Conservation (phyloP, 2,113 vertebrate genomes). For the Siniperca chuatsi region DNA sequence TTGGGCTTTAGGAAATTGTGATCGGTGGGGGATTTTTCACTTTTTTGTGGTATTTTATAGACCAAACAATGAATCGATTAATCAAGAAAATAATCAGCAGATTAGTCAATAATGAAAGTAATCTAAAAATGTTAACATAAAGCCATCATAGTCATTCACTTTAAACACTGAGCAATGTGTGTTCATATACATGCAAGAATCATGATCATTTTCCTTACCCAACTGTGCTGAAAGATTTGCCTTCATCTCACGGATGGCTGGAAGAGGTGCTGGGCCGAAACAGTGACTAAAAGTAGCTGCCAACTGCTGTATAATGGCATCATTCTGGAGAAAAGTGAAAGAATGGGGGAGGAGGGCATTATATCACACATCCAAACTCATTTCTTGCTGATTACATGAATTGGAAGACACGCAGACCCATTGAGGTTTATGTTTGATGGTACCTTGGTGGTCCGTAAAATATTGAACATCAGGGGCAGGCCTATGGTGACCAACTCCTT, state of each 20-base stretch:
- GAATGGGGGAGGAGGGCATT: conserved; percentile 10
- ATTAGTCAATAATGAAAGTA: background rate
- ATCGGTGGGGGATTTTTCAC: background rate
- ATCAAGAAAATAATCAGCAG: background rate
- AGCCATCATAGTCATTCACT: background rate
- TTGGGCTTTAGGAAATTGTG: background rate
- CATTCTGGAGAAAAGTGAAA: conserved; percentile 85
- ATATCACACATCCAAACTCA: background rate
- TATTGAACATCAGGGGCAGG: conserved; percentile 93
- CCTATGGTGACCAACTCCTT: conserved; percentile 91
- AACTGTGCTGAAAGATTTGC: conserved; percentile 92
- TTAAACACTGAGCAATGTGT: background rate
- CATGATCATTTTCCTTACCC: conserved; percentile 80
- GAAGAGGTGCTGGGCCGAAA: conserved; percentile 92
- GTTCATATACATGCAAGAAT: background rate
- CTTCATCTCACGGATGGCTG: conserved; percentile 89
- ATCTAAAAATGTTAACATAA: background rate
- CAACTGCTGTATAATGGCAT: conserved; percentile 91
- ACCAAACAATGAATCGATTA: background rate
- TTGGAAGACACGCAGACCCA: background rate
- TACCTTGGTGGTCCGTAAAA: conserved; percentile 94
- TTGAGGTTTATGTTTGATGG: background rate
- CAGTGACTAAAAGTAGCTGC: conserved; percentile 93
- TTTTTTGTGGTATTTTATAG: background rate
- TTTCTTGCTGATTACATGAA: background rate